Conservation (phyloP, 1,140 invertebrate species). For the Rhizoglyphus robini region DNA sequence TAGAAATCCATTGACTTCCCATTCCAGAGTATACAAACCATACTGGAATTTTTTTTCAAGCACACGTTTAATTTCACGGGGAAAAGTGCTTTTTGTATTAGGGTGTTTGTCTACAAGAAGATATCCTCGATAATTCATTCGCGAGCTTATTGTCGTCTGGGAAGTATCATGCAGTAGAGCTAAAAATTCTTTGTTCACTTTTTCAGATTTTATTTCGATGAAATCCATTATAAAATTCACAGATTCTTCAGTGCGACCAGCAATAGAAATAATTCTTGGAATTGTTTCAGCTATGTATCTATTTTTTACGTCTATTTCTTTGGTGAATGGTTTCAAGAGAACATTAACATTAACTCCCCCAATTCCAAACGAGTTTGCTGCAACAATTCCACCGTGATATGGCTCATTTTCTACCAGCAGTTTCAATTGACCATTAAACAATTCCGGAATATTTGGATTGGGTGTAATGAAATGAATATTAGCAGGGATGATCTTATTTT, state of each 20-base stretch:
- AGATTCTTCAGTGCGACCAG: constrained; percentile 27
- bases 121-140: constrained; percentile 22
- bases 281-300: constrained; percentile 25
- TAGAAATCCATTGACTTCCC: constrained; percentile 90
- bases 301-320: constrained; percentile 34
- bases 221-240: constrained; percentile 34
- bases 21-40: constrained; percentile 92
- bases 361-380: constrained; percentile 24
- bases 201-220: constrained; percentile 31
- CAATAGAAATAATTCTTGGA: constrained; percentile 16
- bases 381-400: constrained; percentile 22
- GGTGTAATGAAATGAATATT: constrained; percentile 79
- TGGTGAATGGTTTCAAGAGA: constrained; percentile 45
- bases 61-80: background rate
- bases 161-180: constrained; percentile 14
- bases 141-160: background rate
- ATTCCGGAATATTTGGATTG: constrained; percentile 72
- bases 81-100: background rate
- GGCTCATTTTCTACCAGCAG: constrained; percentile 33
- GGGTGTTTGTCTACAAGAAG: constrained; percentile 15
- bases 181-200: constrained; percentile 23
- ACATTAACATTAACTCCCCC: constrained; percentile 24
- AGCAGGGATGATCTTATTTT: constrained; percentile 63
- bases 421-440: constrained; percentile 68
- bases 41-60: constrained; percentile 50